Evolutionary conservation across 2,113 vertebrate species (phyloP).

Genomic region (Balaeniceps rex): DNA sequence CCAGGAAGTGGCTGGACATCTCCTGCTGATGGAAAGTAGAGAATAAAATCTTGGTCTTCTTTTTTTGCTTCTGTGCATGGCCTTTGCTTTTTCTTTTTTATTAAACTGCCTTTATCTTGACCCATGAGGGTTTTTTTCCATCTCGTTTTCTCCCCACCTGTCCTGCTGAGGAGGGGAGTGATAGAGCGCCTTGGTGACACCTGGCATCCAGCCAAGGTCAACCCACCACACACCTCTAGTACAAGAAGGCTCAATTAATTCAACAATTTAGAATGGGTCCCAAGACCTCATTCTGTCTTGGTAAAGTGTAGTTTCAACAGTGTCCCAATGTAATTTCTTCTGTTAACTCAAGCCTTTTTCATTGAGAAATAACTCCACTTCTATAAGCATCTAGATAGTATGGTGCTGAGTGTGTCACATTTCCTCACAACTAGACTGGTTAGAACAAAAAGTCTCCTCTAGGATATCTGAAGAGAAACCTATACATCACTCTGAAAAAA

Average conservation of each 20-base stretch:
- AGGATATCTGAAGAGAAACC: background rate
- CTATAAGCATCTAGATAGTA: background rate
- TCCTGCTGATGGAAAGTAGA: no score
- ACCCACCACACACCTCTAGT: background rate
- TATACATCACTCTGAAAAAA: background rate
- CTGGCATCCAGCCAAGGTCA: no score
- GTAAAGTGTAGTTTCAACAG: background rate
- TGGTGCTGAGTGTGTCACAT: background rate
- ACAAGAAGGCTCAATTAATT: background rate
- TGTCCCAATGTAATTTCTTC: background rate
- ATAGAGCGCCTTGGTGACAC: no score
- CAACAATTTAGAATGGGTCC: background rate
- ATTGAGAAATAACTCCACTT: background rate
- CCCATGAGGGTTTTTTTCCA: no score
- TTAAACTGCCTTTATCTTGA: no score
- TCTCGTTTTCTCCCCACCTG: no score
- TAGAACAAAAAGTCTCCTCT: background rate
- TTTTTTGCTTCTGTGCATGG: no score
- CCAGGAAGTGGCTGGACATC: no score
- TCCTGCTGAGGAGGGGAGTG: no score
- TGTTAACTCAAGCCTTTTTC: background rate
- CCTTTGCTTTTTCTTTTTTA: no score
- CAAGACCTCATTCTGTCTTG: background rate
- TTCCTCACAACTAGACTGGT: background rate
- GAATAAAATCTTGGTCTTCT: no score